Conservation (phyloP, 30 jellyfish, hydroid and myxozoan genomes). For the Aurelia sp. region DNA sequence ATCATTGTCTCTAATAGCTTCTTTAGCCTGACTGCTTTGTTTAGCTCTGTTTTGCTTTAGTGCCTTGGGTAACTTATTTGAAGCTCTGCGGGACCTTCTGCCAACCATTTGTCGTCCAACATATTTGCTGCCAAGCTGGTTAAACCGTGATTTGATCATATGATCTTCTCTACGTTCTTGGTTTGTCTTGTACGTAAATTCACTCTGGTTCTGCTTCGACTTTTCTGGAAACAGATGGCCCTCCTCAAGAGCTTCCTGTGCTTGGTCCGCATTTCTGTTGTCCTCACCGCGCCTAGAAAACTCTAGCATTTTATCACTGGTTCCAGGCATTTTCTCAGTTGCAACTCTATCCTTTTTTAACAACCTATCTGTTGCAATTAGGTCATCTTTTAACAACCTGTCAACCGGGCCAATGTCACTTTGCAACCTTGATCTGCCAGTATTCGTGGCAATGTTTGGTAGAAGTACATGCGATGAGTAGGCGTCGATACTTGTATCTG, state of each 20-base stretch:
- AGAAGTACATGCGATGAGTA: neutral
- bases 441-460: slow-evolving; percentile 11
- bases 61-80: neutral
- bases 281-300: neutral
- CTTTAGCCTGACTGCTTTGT: neutral
- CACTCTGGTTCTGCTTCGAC: neutral
- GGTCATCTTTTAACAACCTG: slow-evolving; percentile 14
- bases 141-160: slow-evolving; percentile 61
- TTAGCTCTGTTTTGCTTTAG: neutral
- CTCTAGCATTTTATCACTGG: neutral
- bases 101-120: slow-evolving; percentile 54
- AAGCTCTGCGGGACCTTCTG: neutral
- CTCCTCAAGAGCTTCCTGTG: neutral
- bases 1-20: neutral
- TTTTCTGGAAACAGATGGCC: neutral
- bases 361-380: neutral
- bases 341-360: neutral
- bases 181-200: slow-evolving; percentile 34
- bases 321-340: neutral
- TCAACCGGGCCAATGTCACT: slow-evolving; percentile 40
- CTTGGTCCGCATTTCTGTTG: neutral
- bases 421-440: slow-evolving; percentile 29
- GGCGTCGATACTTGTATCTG: slow-evolving; percentile 22
- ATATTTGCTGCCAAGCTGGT: slow-evolving; percentile 68
- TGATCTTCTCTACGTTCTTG: slow-evolving; percentile 57